Percentiles rank a stretch among this genome's conserved stretches.
These are phyloP conservation scores for Amphimedon queenslandica DNA, from an alignment of 37 sponge, comb jelly and placozoan species.

Conservation along the genomic window DNA sequence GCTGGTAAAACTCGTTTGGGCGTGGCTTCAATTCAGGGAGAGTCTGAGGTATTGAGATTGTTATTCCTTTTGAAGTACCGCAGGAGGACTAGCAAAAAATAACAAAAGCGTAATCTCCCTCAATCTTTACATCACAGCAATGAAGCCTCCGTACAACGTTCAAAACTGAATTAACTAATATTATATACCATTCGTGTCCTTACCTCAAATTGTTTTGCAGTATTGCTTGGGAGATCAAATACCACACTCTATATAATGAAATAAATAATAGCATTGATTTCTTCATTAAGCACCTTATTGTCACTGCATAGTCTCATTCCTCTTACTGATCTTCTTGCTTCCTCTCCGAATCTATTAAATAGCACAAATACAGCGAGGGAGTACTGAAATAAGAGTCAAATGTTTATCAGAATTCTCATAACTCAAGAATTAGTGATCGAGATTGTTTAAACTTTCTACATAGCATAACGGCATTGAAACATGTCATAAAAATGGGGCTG, in stretches of 20 bases:
- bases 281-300: not conserved
- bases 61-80: slow-evolving; percentile 12
- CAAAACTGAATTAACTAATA: too few relatives aligned
- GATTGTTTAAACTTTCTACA: too few relatives aligned
- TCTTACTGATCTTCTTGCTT: not conserved
- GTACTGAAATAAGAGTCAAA: too few relatives aligned
- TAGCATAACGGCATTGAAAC: too few relatives aligned
- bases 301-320: not conserved
- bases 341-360: not conserved
- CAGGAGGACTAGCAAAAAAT: not conserved
- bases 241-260: slow-evolving; percentile 51
- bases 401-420: too few relatives aligned
- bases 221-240: slow-evolving; percentile 65
- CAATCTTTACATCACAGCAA: too few relatives aligned
- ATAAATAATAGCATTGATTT: not conserved
- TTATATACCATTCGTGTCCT: too few relatives aligned
- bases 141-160: too few relatives aligned
- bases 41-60: slow-evolving; percentile 7
- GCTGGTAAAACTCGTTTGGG: slow-evolving; percentile 30
- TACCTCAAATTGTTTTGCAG: slow-evolving; percentile 38
- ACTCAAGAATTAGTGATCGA: too few relatives aligned
- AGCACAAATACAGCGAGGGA: too few relatives aligned
- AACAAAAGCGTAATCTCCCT: too few relatives aligned
- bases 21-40: slow-evolving; percentile 68
- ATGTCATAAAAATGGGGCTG: too few relatives aligned